Conservation (phyloP, 2,113 vertebrate genomes). For the Burhinus bistriatus region DNA sequence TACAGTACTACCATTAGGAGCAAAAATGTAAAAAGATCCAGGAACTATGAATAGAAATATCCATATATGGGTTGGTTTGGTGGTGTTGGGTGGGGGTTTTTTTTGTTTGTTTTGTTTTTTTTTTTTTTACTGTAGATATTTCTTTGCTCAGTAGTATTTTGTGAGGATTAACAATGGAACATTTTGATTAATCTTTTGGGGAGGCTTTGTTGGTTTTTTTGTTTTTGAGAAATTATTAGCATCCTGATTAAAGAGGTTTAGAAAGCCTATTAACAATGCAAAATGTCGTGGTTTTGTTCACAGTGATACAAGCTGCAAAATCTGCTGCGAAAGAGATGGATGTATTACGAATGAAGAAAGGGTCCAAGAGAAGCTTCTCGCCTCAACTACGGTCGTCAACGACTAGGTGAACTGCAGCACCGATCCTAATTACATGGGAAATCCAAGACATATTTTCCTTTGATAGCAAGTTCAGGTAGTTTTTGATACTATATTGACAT, state of each 20-base stretch:
- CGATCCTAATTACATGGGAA: neutral
- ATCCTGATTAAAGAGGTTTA: neutral
- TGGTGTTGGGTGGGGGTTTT: neutral
- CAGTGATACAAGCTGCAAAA: neutral
- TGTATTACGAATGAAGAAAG: neutral
- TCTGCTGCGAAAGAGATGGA: neutral
- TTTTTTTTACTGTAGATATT: neutral
- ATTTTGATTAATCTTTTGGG: neutral
- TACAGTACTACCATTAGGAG: neutral
- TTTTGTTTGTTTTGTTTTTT: no score
- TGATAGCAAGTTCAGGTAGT: neutral
- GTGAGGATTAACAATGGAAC: neutral
- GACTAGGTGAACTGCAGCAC: neutral
- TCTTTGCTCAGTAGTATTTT: neutral
- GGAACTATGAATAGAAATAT: neutral
- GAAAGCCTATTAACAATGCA: neutral
- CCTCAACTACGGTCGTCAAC: neutral
- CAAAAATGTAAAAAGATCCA: neutral
- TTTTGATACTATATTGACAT: neutral
- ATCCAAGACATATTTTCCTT: neutral
- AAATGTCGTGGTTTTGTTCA: neutral
- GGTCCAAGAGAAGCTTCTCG: neutral
- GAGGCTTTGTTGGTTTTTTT: neutral
- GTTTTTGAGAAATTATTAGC: neutral
- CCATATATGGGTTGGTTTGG: neutral